Percentiles rank a stretch among this genome's conserved stretches.
These are phyloP conservation scores for Proterorhinus semilunaris DNA, from an alignment of 2,113 vertebrate genomes.

Conservation along the genomic window DNA sequence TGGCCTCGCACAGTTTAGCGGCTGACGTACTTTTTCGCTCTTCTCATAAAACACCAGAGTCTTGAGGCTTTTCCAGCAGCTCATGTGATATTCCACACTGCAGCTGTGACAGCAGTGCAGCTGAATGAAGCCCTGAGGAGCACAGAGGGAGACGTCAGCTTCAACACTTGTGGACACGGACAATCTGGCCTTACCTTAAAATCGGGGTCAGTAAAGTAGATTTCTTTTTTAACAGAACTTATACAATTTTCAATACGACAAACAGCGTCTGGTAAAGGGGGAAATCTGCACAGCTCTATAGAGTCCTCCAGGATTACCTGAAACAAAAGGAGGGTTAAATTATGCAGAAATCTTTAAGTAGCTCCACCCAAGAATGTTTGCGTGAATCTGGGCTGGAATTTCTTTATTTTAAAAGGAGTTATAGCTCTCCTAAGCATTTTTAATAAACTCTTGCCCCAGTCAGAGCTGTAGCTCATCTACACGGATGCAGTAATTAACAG, in stretches of 20 bases:
- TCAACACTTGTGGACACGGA: not conserved
- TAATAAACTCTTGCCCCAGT: too few relatives aligned
- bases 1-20: too few relatives aligned
- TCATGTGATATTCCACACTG: slow-evolving; percentile 88
- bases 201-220: slow-evolving; percentile 92
- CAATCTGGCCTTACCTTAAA: slow-evolving; percentile 83
- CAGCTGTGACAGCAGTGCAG: slow-evolving; percentile 86
- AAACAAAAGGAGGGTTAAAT: not conserved
- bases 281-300: slow-evolving; percentile 87
- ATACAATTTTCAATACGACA: slow-evolving; percentile 83
- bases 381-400: too few relatives aligned
- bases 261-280: slow-evolving; percentile 85
- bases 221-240: slow-evolving; percentile 80
- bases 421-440: too few relatives aligned
- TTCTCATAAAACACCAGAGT: slow-evolving; percentile 80
- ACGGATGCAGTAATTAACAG: too few relatives aligned
- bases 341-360: too few relatives aligned
- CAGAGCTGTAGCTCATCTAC: too few relatives aligned
- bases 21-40: slow-evolving; percentile 86
- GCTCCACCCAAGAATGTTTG: too few relatives aligned
- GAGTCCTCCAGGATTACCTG: slow-evolving; percentile 78
- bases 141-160: not conserved
- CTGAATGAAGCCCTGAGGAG: slow-evolving; percentile 87
- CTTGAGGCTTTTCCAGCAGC: slow-evolving; percentile 94
- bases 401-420: too few relatives aligned